Evolutionary conservation across 2,113 vertebrate species (phyloP).

Genomic region (Phalacrocorax aristotelis): DNA sequence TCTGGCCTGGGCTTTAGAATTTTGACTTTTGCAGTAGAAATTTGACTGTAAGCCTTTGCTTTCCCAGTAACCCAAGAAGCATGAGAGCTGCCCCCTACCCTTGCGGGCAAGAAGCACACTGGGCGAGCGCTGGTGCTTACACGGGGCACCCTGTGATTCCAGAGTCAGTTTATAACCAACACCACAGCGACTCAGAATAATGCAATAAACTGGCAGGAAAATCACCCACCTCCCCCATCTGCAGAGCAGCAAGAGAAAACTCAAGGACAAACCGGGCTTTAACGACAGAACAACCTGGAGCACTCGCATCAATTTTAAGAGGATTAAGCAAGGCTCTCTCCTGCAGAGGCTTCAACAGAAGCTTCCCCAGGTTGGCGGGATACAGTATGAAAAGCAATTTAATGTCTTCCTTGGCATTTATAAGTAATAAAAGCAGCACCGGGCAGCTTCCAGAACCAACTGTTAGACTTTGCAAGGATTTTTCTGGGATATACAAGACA

Average conservation of each 20-base stretch:
- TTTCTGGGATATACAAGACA: not conserved
- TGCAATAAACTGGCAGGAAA: not conserved
- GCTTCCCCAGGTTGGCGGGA: not conserved
- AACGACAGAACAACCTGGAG: not conserved
- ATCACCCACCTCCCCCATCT: not conserved
- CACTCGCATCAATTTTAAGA: not conserved
- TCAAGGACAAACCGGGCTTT: not conserved
- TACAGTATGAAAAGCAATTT: conserved; percentile 10
- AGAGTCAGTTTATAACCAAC: not conserved
- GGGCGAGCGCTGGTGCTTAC: rapidly evolving
- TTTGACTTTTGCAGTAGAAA: not conserved
- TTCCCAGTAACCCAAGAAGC: not conserved
- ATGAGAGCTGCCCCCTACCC: not conserved
- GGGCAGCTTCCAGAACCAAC: not conserved
- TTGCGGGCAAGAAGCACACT: not conserved
- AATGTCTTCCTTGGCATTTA: conserved; percentile 28
- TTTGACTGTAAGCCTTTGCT: not conserved
- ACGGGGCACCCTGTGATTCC: not conserved
- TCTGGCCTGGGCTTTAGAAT: not conserved
- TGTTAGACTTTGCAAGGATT: not conserved
- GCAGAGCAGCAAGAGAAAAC: not conserved
- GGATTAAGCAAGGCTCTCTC: conserved; percentile 45
- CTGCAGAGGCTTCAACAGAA: not conserved
- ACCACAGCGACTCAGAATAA: not conserved
- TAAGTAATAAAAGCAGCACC: not conserved